phyloP scores from a whole-genome alignment of 1,140 invertebrate genomes.

The Drosophila kurseongensis region DNA sequence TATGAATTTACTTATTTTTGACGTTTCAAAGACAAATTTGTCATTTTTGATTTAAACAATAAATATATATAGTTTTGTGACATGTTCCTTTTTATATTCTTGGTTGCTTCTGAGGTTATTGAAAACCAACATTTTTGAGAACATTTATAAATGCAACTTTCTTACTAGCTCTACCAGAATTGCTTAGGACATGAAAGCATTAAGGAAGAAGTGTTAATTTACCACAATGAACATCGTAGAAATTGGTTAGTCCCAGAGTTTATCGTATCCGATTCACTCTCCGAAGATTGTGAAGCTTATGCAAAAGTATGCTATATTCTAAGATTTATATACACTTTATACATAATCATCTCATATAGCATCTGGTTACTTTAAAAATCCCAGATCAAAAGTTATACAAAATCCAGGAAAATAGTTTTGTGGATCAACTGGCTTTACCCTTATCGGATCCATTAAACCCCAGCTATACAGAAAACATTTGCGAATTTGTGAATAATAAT shows the following conservation, averaged over 20 bases:
- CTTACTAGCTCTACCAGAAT: not conserved
- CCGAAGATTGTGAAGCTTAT: not conserved
- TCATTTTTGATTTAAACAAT: not conserved
- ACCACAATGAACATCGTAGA: not conserved
- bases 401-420: not conserved
- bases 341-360: not conserved
- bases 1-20: no score
- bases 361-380: not conserved
- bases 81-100: not conserved
- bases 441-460: not conserved
- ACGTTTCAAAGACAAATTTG: not conserved
- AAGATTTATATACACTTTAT: no score
- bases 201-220: not conserved
- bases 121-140: not conserved
- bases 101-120: not conserved
- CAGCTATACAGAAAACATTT: not conserved
- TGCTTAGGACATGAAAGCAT: not conserved
- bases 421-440: not conserved
- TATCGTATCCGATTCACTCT: not conserved
- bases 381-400: slow-evolving; percentile 1
- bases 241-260: not conserved
- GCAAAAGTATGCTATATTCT: not conserved
- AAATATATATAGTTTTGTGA: not conserved
- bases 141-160: not conserved
- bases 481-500: not conserved